Conservation (phyloP, 23 tunicate species). For the Diplosoma virens region DNA sequence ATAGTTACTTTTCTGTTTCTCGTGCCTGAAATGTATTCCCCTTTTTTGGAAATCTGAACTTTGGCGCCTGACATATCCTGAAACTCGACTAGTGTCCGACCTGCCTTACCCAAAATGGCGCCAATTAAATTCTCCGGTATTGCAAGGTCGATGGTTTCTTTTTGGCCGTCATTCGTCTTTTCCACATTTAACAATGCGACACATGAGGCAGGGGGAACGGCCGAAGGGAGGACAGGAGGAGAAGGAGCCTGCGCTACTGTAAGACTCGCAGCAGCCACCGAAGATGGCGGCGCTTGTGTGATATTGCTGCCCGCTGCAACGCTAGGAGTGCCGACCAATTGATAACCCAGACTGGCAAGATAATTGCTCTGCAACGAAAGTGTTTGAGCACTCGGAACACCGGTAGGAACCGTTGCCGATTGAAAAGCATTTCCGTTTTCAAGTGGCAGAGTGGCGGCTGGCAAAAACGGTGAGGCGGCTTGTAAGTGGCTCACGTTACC, state of each 20-base stretch:
- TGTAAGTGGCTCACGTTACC: slow-evolving; percentile 69
- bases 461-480: slow-evolving; percentile 49
- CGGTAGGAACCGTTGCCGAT: neutral
- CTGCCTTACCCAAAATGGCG: slow-evolving; percentile 89
- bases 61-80: slow-evolving; percentile 88
- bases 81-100: slow-evolving; percentile 86
- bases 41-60: slow-evolving; percentile 91
- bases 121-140: slow-evolving; percentile 87
- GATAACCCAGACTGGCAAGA: slow-evolving; percentile 76
- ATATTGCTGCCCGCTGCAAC: slow-evolving; percentile 11
- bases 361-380: slow-evolving; percentile 56
- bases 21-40: slow-evolving; percentile 91
- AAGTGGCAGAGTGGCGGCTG: slow-evolving; percentile 36
- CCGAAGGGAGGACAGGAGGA: slow-evolving; percentile 24
- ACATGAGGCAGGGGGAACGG: slow-evolving; percentile 11
- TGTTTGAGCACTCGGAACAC: slow-evolving; percentile 34
- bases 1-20: slow-evolving; percentile 83
- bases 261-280: slow-evolving; percentile 33
- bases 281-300: slow-evolving; percentile 38
- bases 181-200: slow-evolving; percentile 62
- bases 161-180: slow-evolving; percentile 80
- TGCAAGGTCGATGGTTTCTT: slow-evolving; percentile 79
- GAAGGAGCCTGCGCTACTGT: slow-evolving; percentile 49
- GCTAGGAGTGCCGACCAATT: slow-evolving; percentile 31
- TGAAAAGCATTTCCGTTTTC: slow-evolving; percentile 8